Evolutionary conservation across 35 echinoderm and acorn worm species (phyloP).

Genomic region (Anneissia japonica): DNA sequence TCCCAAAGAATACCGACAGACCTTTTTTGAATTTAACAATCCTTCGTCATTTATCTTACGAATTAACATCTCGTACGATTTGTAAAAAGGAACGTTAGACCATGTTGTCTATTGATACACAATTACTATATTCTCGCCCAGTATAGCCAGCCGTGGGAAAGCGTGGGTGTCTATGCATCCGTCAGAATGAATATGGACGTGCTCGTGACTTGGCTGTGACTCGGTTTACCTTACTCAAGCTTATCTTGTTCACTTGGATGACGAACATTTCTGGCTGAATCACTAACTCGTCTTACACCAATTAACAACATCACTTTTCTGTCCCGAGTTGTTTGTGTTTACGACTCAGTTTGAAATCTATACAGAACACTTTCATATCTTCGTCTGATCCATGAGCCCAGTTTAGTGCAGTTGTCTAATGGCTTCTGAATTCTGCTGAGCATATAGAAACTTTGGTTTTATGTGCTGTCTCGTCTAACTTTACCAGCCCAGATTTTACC

Average conservation of each 20-base stretch:
- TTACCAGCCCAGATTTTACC: not conserved
- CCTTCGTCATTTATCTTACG: not conserved
- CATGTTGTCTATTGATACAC: not conserved
- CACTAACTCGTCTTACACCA: not conserved
- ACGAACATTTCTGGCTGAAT: not conserved
- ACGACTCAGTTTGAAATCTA: not conserved
- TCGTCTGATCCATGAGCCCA: not conserved
- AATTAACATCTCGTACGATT: slow-evolving; percentile 1
- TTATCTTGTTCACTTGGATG: not conserved
- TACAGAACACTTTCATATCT: not conserved
- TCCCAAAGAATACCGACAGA: not conserved
- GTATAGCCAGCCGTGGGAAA: not conserved
- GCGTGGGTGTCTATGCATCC: not conserved
- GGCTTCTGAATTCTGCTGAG: not conserved
- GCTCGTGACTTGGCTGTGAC: not conserved
- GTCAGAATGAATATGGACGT: not conserved
- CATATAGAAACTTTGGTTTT: not conserved
- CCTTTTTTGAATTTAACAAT: not conserved
- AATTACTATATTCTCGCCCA: not conserved
- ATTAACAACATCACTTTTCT: not conserved
- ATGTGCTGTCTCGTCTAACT: not conserved
- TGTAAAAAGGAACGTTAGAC: not conserved
- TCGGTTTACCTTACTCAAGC: not conserved
- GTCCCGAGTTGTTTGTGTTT: not conserved
- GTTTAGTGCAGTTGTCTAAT: not conserved